phyloP scores from a whole-genome alignment of 2,797 vertebrate species.

The Danio kyathit region DNA sequence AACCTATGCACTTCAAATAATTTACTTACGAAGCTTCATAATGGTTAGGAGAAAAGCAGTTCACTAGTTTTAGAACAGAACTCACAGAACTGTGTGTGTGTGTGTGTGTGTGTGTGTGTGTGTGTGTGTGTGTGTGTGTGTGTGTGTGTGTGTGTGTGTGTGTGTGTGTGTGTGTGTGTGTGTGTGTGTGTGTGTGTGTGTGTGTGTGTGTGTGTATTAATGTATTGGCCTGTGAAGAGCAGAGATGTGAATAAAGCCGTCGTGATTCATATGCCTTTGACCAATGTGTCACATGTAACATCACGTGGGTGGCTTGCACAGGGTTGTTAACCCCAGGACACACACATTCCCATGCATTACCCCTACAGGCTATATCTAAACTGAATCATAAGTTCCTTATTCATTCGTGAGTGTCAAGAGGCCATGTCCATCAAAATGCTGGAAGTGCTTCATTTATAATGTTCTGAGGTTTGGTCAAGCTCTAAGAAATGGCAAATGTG shows the following conservation, averaged over 20 bases:
- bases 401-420: conserved; percentile 15
- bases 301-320: conserved; percentile 12
- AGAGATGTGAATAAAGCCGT: background rate
- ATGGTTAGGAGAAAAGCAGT: background rate
- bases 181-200: background rate
- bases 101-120: too few relatives aligned
- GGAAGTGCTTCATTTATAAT: conserved; percentile 15
- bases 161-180: too few relatives aligned
- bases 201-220: background rate
- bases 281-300: conserved; percentile 28
- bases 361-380: conserved; percentile 6
- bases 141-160: too few relatives aligned
- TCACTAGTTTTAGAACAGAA: background rate
- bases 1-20: background rate
- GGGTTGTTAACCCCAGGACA: conserved; percentile 27
- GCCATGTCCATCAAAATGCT: conserved; percentile 15
- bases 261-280: conserved; percentile 36
- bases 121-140: background rate
- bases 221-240: conserved; percentile 10
- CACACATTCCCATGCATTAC: background rate
- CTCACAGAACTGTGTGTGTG: too few relatives aligned
- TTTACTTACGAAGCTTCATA: background rate
- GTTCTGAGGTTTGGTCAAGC: background rate
- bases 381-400: conserved; percentile 20
- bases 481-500: background rate